A percentile compares a stretch with the other conserved stretches of the same genome.
phyloP scores from a whole-genome alignment of 2,113 vertebrate species.

The Oriolus oriolus region DNA sequence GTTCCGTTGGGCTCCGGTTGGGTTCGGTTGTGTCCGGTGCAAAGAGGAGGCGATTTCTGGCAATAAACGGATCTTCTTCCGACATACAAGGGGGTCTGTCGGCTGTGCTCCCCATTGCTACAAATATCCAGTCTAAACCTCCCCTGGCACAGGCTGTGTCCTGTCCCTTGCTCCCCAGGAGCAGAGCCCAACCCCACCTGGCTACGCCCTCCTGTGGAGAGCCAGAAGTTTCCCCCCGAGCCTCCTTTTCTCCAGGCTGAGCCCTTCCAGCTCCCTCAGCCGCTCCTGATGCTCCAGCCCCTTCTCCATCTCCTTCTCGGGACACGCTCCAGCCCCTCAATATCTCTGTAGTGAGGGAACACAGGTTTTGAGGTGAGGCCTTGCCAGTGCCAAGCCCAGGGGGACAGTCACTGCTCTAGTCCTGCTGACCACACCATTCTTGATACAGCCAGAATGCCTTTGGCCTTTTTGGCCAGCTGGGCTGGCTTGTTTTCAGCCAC shows the following conservation, averaged over 20 bases:
- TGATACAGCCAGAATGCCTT: background rate
- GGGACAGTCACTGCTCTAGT: background rate
- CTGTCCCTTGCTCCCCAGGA: background rate
- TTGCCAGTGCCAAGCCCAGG: background rate
- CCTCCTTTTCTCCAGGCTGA: background rate
- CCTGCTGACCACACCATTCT: background rate
- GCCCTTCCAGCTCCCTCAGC: background rate
- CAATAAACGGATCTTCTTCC: too few species aligned
- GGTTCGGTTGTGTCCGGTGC: too few species aligned
- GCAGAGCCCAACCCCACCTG: fast-evolving
- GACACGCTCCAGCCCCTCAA: fast-evolving
- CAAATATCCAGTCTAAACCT: background rate
- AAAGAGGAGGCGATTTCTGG: too few species aligned
- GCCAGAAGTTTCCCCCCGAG: background rate
- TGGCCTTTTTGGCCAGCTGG: background rate
- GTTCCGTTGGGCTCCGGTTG: too few species aligned
- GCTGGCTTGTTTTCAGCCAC: background rate
- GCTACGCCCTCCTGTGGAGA: background rate
- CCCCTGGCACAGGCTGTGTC: background rate
- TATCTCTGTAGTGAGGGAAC: background rate
- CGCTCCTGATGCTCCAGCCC: fast-evolving
- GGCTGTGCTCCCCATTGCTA: too few species aligned
- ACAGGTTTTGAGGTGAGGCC: background rate
- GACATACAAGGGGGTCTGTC: too few species aligned
- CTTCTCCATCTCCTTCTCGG: background rate